A percentile compares a stretch with the other conserved stretches of the same genome.
Conservation (phyloP, 2,797 vertebrate species). For the Botia almorhae region DNA sequence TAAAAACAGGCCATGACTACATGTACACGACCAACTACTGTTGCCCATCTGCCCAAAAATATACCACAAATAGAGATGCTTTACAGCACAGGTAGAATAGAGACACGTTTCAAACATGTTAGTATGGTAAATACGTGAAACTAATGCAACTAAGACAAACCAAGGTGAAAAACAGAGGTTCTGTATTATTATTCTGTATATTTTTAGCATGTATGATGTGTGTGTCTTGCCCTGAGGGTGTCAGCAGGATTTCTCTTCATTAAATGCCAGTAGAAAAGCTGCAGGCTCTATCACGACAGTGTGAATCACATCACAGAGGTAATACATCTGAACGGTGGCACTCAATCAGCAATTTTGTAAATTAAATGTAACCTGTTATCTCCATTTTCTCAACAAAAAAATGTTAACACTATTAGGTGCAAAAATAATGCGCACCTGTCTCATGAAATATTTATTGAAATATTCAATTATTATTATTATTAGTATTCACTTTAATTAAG, state of each 20-base stretch:
- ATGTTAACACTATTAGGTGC: too few relatives aligned
- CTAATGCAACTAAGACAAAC: neutral
- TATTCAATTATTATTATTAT: too few relatives aligned
- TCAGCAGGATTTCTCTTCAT: neutral
- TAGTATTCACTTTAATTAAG: too few relatives aligned
- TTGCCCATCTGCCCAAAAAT: conserved; percentile 58
- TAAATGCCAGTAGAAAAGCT: neutral
- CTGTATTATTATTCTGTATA: neutral
- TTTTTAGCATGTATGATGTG: conserved; percentile 26
- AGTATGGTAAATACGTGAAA: neutral
- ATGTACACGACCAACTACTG: conserved; percentile 21
- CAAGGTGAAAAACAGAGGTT: neutral
- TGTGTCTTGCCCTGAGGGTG: neutral
- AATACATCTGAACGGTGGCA: conserved; percentile 15
- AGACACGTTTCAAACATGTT: neutral
- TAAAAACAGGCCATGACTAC: conserved; percentile 32
- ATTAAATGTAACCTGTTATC: too few relatives aligned
- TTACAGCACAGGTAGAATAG: neutral
- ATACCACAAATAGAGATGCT: conserved; percentile 28
- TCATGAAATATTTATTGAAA: too few relatives aligned
- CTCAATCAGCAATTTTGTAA: conserved; percentile 30
- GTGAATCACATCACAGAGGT: conserved; percentile 49
- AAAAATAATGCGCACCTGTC: too few relatives aligned
- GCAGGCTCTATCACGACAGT: neutral
- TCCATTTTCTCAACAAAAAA: too few relatives aligned